These are phyloP conservation scores for Cynocephalus volans DNA, from an alignment of 2,113 vertebrate genomes.

Conservation along the genomic window DNA sequence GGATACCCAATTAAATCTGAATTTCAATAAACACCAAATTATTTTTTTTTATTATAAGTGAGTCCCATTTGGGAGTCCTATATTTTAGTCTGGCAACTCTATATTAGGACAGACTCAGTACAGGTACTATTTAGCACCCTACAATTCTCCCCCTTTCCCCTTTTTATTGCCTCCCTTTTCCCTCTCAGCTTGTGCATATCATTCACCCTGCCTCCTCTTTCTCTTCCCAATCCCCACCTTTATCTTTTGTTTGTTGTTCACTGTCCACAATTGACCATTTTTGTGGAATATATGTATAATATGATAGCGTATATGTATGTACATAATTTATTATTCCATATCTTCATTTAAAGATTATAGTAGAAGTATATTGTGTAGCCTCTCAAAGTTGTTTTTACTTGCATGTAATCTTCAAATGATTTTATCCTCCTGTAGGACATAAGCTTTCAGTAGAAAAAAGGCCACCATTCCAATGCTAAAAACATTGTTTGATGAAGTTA, in stretches of 20 bases:
- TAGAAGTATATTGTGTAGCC: slow-evolving; percentile 24
- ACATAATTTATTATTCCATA: slow-evolving; percentile 26
- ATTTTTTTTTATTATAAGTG: slow-evolving; percentile 9
- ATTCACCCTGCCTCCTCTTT: not conserved
- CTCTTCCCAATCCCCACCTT: not conserved
- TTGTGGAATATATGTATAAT: slow-evolving; percentile 36
- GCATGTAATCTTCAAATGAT: slow-evolving; percentile 18
- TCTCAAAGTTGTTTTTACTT: slow-evolving; percentile 32
- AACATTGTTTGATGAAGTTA: slow-evolving; percentile 43
- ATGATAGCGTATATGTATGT: not conserved
- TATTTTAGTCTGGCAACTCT: slow-evolving; percentile 29
- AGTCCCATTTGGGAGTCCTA: not conserved
- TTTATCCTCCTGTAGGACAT: not conserved
- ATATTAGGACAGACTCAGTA: not conserved
- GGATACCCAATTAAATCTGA: slow-evolving; percentile 29
- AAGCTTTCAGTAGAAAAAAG: not conserved
- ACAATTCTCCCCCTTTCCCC: not conserved
- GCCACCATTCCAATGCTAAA: slow-evolving; percentile 3
- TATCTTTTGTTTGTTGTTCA: not conserved
- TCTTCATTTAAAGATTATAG: slow-evolving; percentile 47
- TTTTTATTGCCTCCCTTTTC: not conserved
- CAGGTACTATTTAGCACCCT: not conserved
- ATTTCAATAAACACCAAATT: slow-evolving; percentile 42
- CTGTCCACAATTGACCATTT: not conserved
- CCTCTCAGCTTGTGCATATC: not conserved